Percentiles rank a stretch among this genome's conserved stretches.
Conservation (phyloP, 2,797 vertebrate genomes). For the Melanotaenia trifasciata region DNA sequence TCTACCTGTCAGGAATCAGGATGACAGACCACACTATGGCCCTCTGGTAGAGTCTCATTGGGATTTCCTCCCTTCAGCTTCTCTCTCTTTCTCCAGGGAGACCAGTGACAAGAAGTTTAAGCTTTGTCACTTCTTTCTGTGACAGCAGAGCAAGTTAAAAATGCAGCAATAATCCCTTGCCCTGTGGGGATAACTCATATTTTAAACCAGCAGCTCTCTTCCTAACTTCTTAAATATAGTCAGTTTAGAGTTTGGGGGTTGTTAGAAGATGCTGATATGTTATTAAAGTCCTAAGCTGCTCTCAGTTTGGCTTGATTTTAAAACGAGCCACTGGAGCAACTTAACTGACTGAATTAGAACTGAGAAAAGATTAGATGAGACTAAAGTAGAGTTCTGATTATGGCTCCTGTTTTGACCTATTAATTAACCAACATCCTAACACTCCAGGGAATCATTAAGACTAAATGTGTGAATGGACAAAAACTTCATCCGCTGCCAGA, state of each 20-base stretch:
- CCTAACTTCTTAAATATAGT: slow-evolving; percentile 37
- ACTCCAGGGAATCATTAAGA: slow-evolving; percentile 2
- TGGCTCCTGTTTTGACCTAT: slow-evolving; percentile 10
- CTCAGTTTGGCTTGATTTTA: slow-evolving; percentile 38
- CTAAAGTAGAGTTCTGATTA: slow-evolving; percentile 35
- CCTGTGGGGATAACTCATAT: slow-evolving; percentile 42
- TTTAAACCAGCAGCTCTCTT: slow-evolving; percentile 32
- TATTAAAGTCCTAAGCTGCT: slow-evolving; percentile 28
- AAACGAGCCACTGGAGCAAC: slow-evolving; percentile 30
- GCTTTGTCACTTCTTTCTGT: slow-evolving; percentile 54
- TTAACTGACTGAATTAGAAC: slow-evolving; percentile 37
- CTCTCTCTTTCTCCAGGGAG: slow-evolving; percentile 48
- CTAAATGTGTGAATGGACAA: neutral
- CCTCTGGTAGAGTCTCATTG: slow-evolving; percentile 35
- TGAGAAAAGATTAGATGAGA: slow-evolving; percentile 38
- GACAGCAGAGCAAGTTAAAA: slow-evolving; percentile 53
- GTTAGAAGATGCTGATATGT: slow-evolving; percentile 3
- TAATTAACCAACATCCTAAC: slow-evolving; percentile 8
- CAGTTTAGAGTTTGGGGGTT: slow-evolving; percentile 30
- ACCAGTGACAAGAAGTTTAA: slow-evolving; percentile 57
- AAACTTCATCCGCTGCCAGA: neutral
- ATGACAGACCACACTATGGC: slow-evolving; percentile 35
- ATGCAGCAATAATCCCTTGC: slow-evolving; percentile 53
- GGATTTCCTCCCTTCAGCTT: slow-evolving; percentile 49
- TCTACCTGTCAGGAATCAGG: neutral